Evolutionary conservation across 2,113 vertebrate genomes (phyloP).

Genomic region (Coptodon rendalli): DNA sequence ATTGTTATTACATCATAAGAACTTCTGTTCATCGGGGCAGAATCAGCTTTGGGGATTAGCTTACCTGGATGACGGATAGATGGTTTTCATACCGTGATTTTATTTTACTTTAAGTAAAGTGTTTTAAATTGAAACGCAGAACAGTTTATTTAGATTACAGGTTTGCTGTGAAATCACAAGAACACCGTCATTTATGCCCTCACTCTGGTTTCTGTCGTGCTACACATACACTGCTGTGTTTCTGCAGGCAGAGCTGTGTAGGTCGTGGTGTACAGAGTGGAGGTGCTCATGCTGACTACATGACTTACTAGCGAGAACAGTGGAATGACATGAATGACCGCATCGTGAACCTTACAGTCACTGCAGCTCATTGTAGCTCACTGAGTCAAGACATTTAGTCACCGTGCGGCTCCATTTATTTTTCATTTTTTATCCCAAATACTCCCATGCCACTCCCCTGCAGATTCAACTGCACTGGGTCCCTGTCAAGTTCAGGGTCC

Average conservation of each 20-base stretch:
- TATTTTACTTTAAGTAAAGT: not conserved
- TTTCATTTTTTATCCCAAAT: no score
- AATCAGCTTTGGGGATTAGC: not conserved
- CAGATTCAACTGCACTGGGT: no score
- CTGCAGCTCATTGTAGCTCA: not conserved
- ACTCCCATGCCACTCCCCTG: no score
- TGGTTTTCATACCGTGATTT: not conserved
- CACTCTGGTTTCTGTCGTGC: not conserved
- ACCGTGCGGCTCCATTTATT: not conserved
- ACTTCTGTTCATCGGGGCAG: rapidly evolving
- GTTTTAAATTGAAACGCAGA: not conserved
- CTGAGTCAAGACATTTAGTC: not conserved
- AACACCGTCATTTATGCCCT: not conserved
- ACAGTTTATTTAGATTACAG: not conserved
- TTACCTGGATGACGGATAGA: not conserved
- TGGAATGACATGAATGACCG: not conserved
- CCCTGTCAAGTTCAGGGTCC: no score
- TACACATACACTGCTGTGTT: no score
- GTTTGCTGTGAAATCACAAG: not conserved
- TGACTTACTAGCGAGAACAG: not conserved
- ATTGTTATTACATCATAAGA: not conserved
- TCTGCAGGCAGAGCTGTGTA: not conserved
- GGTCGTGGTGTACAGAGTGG: not conserved
- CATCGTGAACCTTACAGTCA: not conserved
- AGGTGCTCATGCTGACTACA: not conserved